Evolutionary conservation across 2,888 invertebrate genomes (phyloP), one percentile per base, ranked within the genome.

Genomic region (Eristalis arbustorum): DNA sequence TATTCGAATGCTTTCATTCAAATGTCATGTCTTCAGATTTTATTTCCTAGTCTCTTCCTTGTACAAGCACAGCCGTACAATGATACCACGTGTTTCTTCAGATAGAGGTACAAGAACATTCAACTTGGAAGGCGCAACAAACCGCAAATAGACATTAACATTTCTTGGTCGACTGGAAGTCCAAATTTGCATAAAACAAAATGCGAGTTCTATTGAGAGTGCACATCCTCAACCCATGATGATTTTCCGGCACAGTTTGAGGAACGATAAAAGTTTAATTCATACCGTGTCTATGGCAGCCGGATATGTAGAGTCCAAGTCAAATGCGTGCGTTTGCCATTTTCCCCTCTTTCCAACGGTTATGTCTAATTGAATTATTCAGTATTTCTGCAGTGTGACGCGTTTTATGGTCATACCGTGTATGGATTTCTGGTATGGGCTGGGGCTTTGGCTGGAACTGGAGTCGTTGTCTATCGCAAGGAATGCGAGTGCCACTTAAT

Each of bases 141-240:
- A 80, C 84, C 85, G 66, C 85, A 85, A 77, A 81, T 81, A 81
- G 73, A 68, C 77, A 77, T 85, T 73, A 77, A 85, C 73, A 85
- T 73, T 74, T 77, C 69, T 68, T 66, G 64, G 77, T 81, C 73
- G 68, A 40, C 49, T 77, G 68, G 40, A 69, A 81, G 62, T 14
- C 59, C 18, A 3, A 69, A 85, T 85, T 81, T 63, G 66, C 81
- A 85, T 81, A 74, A 37, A 81, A 77, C 77, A 77, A 85, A 81
- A 76, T 80, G 61, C 18, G 63, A 22, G 25, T 77, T 25, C 25
- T 18, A 49, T 49, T 49, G 18, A 49, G 49, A 49, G 18, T 49
- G 18, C 49, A 49, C 6, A 18, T 49, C 49, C 49, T 49, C 18
- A 8, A 8, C 22, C 25, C 34, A 42, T 72, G 63, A 62, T 34